phyloP scores from a whole-genome alignment of 2,113 vertebrate species.

The Gavialis gangeticus region DNA sequence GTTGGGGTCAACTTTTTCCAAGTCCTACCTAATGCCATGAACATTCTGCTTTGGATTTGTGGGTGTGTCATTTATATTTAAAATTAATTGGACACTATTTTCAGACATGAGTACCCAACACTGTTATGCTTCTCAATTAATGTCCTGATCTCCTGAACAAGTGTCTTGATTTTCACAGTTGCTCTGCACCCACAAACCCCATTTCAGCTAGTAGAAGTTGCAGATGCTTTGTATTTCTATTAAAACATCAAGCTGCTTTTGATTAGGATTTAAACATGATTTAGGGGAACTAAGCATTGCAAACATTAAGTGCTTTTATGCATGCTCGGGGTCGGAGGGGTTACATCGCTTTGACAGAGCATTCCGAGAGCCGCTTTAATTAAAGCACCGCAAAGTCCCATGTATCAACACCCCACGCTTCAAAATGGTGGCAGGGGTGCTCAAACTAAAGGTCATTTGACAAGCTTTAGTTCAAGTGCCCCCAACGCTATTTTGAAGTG shows the following conservation, averaged over 20 bases:
- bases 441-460: no score
- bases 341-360: no score
- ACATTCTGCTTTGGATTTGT: background rate
- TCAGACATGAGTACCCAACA: background rate
- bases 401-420: no score
- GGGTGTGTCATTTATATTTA: background rate
- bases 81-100: background rate
- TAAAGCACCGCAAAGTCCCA: no score
- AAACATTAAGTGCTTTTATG: background rate
- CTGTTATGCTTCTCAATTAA: background rate
- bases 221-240: background rate
- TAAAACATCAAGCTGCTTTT: background rate
- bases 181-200: background rate
- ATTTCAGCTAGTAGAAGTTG: background rate
- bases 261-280: background rate
- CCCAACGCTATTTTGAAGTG: no score
- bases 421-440: no score
- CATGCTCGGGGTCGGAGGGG: no score
- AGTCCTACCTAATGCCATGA: background rate
- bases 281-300: background rate
- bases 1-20: background rate
- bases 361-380: no score
- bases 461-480: no score
- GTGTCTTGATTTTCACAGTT: background rate
- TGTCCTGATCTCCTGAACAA: background rate